Conservation (phyloP, 2,888 invertebrate genomes). For the Melolontha melolontha region DNA sequence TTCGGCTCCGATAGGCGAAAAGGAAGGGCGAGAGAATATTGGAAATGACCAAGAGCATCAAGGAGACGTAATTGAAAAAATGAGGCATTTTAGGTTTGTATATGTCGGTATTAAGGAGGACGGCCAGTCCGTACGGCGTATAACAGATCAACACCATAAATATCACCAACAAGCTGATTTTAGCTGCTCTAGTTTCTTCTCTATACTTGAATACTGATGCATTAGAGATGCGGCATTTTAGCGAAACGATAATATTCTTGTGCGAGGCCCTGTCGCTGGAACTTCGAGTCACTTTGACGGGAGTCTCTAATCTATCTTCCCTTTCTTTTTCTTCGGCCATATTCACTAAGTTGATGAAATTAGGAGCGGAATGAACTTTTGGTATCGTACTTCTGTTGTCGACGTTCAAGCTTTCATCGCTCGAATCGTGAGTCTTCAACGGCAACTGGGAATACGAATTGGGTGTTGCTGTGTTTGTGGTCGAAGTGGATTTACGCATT, state of each 20-base stretch:
- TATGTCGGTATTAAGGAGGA: slow-evolving; percentile 58
- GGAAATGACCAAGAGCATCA: slow-evolving; percentile 73
- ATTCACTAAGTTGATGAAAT: slow-evolving; percentile 28
- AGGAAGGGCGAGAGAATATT: slow-evolving; percentile 79
- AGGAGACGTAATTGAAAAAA: slow-evolving; percentile 67
- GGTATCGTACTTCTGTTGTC: slow-evolving; percentile 59
- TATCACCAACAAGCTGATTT: slow-evolving; percentile 84
- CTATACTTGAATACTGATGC: slow-evolving; percentile 86
- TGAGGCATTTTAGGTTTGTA: slow-evolving; percentile 17
- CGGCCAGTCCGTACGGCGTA: slow-evolving; percentile 63
- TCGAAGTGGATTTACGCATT: slow-evolving; percentile 64
- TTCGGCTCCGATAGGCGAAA: slow-evolving; percentile 80
- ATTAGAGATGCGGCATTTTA: slow-evolving; percentile 85
- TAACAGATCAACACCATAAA: slow-evolving; percentile 73
- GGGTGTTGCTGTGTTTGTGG: slow-evolving; percentile 68
- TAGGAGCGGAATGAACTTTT: slow-evolving; percentile 61
- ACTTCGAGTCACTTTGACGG: slow-evolving; percentile 16
- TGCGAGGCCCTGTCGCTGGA: slow-evolving; percentile 41
- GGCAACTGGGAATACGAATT: slow-evolving; percentile 65
- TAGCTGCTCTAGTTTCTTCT: slow-evolving; percentile 90
- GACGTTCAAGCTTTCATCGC: slow-evolving; percentile 65
- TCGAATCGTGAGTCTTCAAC: slow-evolving; percentile 59
- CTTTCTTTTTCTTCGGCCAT: slow-evolving; percentile 11
- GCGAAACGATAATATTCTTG: slow-evolving; percentile 75
- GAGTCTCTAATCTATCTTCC: background rate